Conservation (phyloP, 1,140 invertebrate genomes). For the Piezodorus guildinii region DNA sequence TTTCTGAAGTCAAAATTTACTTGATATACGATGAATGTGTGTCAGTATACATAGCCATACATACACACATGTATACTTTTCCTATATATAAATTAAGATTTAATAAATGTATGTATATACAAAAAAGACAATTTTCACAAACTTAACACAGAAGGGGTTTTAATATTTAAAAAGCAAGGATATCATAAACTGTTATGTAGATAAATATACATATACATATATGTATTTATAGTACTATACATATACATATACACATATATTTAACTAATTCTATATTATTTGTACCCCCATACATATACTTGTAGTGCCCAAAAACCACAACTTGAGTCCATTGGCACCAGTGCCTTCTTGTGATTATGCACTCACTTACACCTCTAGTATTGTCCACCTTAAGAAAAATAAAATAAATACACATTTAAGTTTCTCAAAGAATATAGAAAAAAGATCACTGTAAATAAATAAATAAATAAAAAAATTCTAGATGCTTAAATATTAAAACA, state of each 20-base stretch:
- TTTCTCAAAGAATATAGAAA: not conserved
- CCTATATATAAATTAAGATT: no score
- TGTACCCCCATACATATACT: not conserved
- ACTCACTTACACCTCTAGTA: slow-evolving; percentile 11
- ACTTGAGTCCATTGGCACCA: slow-evolving; percentile 14
- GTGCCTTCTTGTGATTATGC: slow-evolving; percentile 1
- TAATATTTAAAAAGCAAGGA: slow-evolving; percentile 4
- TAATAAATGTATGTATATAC: slow-evolving; percentile 1
- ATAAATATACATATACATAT: slow-evolving; percentile 9
- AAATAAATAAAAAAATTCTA: no score
- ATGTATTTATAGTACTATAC: not conserved
- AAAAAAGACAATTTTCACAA: slow-evolving; percentile 9
- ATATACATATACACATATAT: slow-evolving; percentile 9
- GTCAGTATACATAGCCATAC: not conserved
- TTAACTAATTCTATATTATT: slow-evolving; percentile 6
- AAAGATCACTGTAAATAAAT: not conserved
- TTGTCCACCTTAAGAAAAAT: slow-evolving; percentile 15
- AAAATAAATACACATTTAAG: not conserved
- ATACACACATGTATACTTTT: no score
- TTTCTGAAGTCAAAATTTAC: no score
- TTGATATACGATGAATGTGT: no score
- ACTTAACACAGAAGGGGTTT: slow-evolving; percentile 5
- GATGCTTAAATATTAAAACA: no score
- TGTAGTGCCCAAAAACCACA: slow-evolving; percentile 16
- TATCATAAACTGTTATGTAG: not conserved